Percentiles rank a stretch among this genome's conserved stretches.
Conservation (phyloP, 2,797 vertebrate genomes). For the Micromesistius poutassou region DNA sequence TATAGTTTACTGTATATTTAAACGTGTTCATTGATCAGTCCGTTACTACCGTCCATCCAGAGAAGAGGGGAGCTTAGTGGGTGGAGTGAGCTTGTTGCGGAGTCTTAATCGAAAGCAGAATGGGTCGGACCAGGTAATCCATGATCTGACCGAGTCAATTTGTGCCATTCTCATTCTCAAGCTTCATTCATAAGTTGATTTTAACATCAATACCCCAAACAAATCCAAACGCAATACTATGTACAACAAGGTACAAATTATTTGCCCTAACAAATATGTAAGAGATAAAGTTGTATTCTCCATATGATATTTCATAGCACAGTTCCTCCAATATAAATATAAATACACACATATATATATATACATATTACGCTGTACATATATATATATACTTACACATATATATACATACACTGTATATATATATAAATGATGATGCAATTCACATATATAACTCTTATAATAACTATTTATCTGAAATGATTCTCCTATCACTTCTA, state of each 20-base stretch:
- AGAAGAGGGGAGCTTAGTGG: not conserved
- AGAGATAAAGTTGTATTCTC: slow-evolving; percentile 44
- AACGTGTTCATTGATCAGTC: no score
- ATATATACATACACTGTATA: no score
- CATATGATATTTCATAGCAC: slow-evolving; percentile 42
- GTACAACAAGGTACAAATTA: slow-evolving; percentile 55
- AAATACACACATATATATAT: not conserved
- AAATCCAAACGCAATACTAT: slow-evolving; percentile 46
- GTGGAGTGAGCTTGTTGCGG: slow-evolving; percentile 29
- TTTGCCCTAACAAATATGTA: slow-evolving; percentile 52
- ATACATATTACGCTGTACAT: no score
- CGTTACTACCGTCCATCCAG: not conserved
- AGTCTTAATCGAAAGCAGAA: slow-evolving; percentile 41
- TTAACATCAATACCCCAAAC: slow-evolving; percentile 39
- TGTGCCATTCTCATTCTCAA: no score
- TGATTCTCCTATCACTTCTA: slow-evolving; percentile 37
- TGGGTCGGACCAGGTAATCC: slow-evolving; percentile 42
- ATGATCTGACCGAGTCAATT: slow-evolving; percentile 37
- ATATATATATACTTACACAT: no score
- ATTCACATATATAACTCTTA: slow-evolving; percentile 44
- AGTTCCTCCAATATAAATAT: slow-evolving; percentile 16
- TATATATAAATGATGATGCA: slow-evolving; percentile 28
- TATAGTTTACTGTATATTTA: no score
- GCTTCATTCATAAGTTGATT: slow-evolving; percentile 53
- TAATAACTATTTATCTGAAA: slow-evolving; percentile 34